Evolutionary conservation across 2,888 invertebrate species (phyloP).

Genomic region (Chrysina gloriosa): DNA sequence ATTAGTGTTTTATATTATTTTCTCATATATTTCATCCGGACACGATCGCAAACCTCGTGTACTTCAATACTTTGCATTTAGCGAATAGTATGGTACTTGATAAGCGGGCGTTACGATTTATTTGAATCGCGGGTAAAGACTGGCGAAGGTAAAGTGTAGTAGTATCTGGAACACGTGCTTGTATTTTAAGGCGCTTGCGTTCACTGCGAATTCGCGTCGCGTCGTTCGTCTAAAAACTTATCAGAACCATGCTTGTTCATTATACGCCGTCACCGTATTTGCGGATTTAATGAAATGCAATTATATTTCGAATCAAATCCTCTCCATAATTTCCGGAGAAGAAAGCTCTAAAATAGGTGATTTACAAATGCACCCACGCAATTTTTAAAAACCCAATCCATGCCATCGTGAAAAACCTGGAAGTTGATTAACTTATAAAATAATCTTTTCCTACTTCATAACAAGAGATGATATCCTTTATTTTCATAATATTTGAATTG

Average conservation of each 20-base stretch:
- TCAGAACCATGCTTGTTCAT: background rate
- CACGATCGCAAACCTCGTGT: background rate
- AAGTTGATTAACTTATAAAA: too few relatives aligned
- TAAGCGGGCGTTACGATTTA: conserved; percentile 23
- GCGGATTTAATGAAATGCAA: background rate
- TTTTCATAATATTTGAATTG: too few relatives aligned
- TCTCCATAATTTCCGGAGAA: too few relatives aligned
- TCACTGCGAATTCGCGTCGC: conserved; percentile 1
- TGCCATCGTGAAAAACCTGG: too few relatives aligned
- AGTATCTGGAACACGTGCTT: conserved; percentile 42
- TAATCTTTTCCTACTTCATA: too few relatives aligned
- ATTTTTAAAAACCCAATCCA: too few relatives aligned
- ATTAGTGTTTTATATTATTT: too few relatives aligned
- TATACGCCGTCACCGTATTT: background rate
- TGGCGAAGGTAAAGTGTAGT: conserved; percentile 23
- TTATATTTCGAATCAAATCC: too few relatives aligned
- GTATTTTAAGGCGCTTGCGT: conserved; percentile 40
- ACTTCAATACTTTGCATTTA: background rate
- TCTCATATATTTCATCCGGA: background rate
- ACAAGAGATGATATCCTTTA: too few relatives aligned
- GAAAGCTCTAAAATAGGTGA: too few relatives aligned
- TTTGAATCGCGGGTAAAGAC: conserved; percentile 38
- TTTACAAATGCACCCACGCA: too few relatives aligned
- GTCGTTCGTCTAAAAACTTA: conserved; percentile 16
- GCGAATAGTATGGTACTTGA: background rate